Evolutionary conservation across 2,113 vertebrate genomes (phyloP).

Genomic region (Tachuris rubrigastra): DNA sequence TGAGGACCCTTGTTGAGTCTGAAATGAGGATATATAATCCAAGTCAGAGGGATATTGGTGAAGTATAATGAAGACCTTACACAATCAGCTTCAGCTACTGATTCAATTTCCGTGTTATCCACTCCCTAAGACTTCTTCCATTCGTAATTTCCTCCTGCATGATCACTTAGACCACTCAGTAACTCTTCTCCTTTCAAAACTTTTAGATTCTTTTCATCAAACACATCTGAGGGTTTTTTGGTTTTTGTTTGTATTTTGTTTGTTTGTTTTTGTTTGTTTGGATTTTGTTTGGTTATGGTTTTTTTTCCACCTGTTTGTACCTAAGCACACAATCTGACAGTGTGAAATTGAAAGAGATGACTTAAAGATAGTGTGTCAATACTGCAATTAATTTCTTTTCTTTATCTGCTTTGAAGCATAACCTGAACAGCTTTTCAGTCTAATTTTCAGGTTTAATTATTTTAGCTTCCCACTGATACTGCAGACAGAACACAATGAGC

Average conservation of each 20-base stretch:
- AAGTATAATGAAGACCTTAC: neutral
- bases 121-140: neutral
- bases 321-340: neutral
- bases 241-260: too few relatives aligned
- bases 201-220: neutral
- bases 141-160: neutral
- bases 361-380: neutral
- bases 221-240: neutral
- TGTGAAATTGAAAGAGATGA: neutral
- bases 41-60: neutral
- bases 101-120: neutral
- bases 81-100: neutral
- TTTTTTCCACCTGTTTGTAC: neutral
- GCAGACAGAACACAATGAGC: neutral
- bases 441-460: conserved; percentile 18
- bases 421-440: neutral
- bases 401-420: conserved; percentile 13
- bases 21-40: neutral
- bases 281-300: too few relatives aligned
- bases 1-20: neutral
- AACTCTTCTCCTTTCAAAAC: neutral
- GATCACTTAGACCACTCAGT: neutral
- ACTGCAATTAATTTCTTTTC: conserved; percentile 7
- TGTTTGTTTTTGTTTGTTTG: too few relatives aligned
- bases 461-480: conserved; percentile 20